Evolutionary conservation across 2,888 invertebrate species (phyloP).

Genomic region (Aradus depressus): DNA sequence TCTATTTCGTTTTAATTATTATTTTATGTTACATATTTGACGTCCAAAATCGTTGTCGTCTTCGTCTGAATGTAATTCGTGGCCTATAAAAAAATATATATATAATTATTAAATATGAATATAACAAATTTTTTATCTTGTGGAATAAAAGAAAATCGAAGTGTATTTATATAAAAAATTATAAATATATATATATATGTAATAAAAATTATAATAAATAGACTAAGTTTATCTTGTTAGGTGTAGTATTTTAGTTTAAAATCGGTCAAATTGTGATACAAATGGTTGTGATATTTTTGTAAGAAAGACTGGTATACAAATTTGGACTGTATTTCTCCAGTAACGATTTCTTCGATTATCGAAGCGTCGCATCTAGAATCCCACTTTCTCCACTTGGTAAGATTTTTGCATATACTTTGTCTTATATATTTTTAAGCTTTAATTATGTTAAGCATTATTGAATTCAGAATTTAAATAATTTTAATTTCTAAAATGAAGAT

Average conservation of each 20-base stretch:
- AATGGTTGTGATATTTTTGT: conserved; percentile 32
- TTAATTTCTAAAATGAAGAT: too few species aligned
- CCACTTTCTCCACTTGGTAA: too few species aligned
- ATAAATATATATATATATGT: conserved; percentile 19
- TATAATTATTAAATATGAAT: too few species aligned
- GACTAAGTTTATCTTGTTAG: conserved; percentile 23
- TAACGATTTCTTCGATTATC: too few species aligned
- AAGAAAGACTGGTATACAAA: conserved; percentile 27
- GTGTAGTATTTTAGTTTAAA: conserved; percentile 22
- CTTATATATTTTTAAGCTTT: too few species aligned
- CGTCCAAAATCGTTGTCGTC: conserved; percentile 28
- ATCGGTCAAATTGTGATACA: conserved; percentile 30
- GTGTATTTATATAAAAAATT: conserved; percentile 26
- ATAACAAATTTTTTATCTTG: conserved; percentile 26
- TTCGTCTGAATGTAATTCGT: conserved; percentile 28
- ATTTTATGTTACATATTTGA: conserved; percentile 19
- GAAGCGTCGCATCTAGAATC: too few species aligned
- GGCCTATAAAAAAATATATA: conserved; percentile 27
- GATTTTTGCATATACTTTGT: too few species aligned
- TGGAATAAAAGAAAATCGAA: conserved; percentile 24
- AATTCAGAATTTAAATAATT: too few species aligned
- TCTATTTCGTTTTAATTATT: conserved; percentile 12
- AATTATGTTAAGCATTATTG: too few species aligned
- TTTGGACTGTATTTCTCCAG: conserved; percentile 13
- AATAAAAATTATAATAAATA: conserved; percentile 19